phyloP scores from a whole-genome alignment of 2,113 vertebrate genomes.

The Falco punctatus region DNA sequence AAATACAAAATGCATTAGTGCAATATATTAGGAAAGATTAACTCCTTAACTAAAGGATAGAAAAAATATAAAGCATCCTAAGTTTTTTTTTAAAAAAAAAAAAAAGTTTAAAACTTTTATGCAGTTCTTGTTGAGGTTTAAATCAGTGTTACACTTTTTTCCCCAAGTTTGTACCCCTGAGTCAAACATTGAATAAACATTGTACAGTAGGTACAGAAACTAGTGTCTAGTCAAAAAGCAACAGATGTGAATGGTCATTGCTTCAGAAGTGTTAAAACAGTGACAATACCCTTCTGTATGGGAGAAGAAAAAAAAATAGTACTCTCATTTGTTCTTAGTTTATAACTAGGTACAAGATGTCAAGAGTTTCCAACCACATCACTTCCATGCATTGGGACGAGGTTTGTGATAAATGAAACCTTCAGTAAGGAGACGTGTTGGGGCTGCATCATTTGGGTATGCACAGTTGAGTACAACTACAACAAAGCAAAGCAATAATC shows the following conservation, averaged over 20 bases:
- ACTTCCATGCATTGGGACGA: neutral
- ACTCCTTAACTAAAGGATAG: conserved; percentile 6
- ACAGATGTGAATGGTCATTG: conserved; percentile 33
- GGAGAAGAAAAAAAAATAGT: neutral
- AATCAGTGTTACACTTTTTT: conserved; percentile 72
- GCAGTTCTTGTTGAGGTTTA: conserved; percentile 59
- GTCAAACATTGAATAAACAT: conserved; percentile 70
- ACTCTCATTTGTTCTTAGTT: neutral
- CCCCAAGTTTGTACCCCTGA: conserved; percentile 79
- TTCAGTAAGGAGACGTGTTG: neutral
- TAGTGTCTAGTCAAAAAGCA: conserved; percentile 57
- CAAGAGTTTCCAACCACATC: neutral
- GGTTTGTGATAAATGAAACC: neutral
- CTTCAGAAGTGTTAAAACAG: conserved; percentile 46
- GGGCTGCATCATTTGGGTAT: neutral
- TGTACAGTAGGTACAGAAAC: conserved; percentile 76
- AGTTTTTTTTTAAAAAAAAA: neutral
- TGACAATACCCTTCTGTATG: neutral
- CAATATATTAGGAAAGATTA: conserved; percentile 36
- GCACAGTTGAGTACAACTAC: conserved; percentile 11
- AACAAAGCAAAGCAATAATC: conserved; percentile 36
- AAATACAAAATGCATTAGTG: conserved; percentile 59
- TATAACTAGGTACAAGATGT: conserved; percentile 29
- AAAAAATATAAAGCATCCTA: conserved; percentile 33
- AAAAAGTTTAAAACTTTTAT: conserved; percentile 11